A percentile compares a stretch with the other conserved stretches of the same genome.
These are phyloP conservation scores for Cirrhinus molitorella DNA, from an alignment of 2,797 vertebrate genomes.

Conservation along the genomic window DNA sequence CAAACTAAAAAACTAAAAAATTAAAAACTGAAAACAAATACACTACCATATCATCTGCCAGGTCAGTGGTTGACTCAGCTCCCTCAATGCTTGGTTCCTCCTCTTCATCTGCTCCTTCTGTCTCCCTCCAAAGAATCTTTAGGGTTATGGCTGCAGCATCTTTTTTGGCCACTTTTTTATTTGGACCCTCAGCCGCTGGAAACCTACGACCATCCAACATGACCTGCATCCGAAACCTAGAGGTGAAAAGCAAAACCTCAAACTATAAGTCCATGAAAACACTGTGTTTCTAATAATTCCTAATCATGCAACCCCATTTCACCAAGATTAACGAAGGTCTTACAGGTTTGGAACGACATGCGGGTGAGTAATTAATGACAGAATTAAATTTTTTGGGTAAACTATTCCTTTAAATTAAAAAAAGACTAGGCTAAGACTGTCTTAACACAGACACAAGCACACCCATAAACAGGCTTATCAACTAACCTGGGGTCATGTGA, in stretches of 20 bases:
- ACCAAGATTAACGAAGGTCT: too few species aligned
- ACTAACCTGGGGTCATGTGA: conserved; percentile 94
- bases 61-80: conserved; percentile 54
- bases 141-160: conserved; percentile 90
- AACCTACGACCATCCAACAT: conserved; percentile 88
- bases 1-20: too few species aligned
- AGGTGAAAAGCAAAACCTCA: conserved; percentile 1
- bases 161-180: conserved; percentile 95
- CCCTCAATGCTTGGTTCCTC: conserved; percentile 50
- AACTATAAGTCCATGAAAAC: neutral
- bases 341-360: too few species aligned
- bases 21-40: conserved; percentile 31
- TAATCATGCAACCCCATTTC: neutral
- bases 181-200: conserved; percentile 91
- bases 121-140: conserved; percentile 83
- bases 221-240: conserved; percentile 95
- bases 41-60: conserved; percentile 65
- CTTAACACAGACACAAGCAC: neutral
- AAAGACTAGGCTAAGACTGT: neutral
- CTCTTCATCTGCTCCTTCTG: conserved; percentile 69
- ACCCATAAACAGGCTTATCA: neutral
- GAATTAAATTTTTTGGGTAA: too few species aligned
- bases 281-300: neutral
- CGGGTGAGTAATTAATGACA: too few species aligned
- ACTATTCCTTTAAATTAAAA: neutral